Percentiles rank a stretch among this genome's conserved stretches.
Conservation (phyloP, 2,797 vertebrate species). For the Hypotaenidia philippensis region DNA sequence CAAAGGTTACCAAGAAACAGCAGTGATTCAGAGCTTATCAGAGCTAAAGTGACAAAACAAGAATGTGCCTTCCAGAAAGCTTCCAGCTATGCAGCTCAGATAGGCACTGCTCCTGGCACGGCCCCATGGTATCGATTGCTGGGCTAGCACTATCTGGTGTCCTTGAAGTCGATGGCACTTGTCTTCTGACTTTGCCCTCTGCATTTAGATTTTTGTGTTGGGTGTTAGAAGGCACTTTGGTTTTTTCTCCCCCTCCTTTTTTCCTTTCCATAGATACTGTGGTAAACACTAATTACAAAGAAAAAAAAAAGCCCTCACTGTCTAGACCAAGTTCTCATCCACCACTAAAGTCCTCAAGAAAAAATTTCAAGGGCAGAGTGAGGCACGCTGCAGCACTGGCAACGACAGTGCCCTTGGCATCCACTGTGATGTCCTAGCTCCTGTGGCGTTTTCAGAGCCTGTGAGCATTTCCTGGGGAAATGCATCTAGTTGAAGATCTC, state of each 20-base stretch:
- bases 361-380: not conserved
- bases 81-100: not conserved
- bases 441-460: not conserved
- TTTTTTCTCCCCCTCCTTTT: no score
- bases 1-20: not conserved
- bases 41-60: not conserved
- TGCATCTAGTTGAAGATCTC: not conserved
- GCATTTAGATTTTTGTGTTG: not conserved
- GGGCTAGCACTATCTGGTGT: not conserved
- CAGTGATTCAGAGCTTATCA: not conserved
- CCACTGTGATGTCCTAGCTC: accelerated
- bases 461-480: not conserved
- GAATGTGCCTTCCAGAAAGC: not conserved
- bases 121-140: accelerated
- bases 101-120: not conserved
- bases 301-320: not conserved
- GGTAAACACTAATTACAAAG: not conserved
- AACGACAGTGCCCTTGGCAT: not conserved
- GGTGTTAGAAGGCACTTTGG: no score
- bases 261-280: not conserved
- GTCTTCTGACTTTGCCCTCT: not conserved
- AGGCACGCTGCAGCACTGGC: not conserved
- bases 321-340: not conserved
- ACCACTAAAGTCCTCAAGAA: not conserved
- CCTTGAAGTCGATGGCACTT: not conserved